Conservation (phyloP, 1,140 invertebrate genomes). For the Saccostrea cuccullata region DNA sequence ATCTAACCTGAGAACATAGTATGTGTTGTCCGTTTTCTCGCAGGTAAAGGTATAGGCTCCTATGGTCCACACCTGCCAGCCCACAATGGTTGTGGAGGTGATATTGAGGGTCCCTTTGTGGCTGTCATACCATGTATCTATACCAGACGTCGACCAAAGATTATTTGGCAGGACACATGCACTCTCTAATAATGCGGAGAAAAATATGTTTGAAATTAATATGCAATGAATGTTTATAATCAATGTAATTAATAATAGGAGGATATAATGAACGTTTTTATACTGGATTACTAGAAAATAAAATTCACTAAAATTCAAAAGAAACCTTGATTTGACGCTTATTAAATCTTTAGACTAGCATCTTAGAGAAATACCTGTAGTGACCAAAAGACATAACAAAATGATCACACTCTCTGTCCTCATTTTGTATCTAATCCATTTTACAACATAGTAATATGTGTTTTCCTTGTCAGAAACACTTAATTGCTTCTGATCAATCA, state of each 20-base stretch:
- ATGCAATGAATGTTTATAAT: too few species aligned
- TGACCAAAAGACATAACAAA: not conserved
- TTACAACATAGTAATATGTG: not conserved
- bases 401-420: not conserved
- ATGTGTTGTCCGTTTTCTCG: constrained; percentile 44
- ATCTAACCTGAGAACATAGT: constrained; percentile 65
- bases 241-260: too few species aligned
- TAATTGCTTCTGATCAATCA: not conserved
- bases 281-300: too few species aligned
- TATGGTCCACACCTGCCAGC: constrained; percentile 55
- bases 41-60: constrained; percentile 60
- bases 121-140: constrained; percentile 57
- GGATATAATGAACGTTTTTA: too few species aligned
- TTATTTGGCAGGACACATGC: constrained; percentile 60
- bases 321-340: too few species aligned
- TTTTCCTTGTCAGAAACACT: not conserved
- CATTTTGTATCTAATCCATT: constrained; percentile 24
- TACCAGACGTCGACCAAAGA: constrained; percentile 35
- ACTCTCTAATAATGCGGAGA: constrained; percentile 29
- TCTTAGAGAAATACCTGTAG: not conserved
- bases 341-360: not conserved
- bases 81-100: constrained; percentile 49
- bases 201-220: not conserved
- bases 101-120: constrained; percentile 58
- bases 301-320: too few species aligned